These are phyloP conservation scores for Cataglyphis livida DNA, from an alignment of 2,888 invertebrate species.

Conservation along the genomic window DNA sequence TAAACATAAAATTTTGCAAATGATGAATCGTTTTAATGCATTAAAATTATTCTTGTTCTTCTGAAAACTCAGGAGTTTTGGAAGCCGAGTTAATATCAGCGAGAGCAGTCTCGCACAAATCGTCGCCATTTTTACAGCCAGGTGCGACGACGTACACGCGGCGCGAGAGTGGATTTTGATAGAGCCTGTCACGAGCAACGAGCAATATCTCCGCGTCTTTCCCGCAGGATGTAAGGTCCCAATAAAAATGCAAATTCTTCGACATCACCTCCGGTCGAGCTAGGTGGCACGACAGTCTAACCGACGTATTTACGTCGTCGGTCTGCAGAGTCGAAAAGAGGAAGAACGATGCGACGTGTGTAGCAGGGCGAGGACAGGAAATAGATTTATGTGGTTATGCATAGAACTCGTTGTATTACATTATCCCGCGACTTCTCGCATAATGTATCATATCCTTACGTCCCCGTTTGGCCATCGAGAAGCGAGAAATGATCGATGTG, in stretches of 20 bases:
- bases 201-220: conserved; percentile 67
- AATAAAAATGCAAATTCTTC: conserved; percentile 78
- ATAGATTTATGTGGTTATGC: conserved; percentile 67
- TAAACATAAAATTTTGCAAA: neutral
- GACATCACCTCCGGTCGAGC: conserved; percentile 59
- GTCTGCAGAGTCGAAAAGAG: conserved; percentile 65
- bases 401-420: conserved; percentile 63
- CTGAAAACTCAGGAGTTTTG: neutral
- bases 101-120: conserved; percentile 42
- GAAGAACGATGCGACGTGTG: conserved; percentile 51
- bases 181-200: conserved; percentile 63
- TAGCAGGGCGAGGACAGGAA: conserved; percentile 46
- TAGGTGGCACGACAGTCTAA: conserved; percentile 66
- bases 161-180: conserved; percentile 57
- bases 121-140: conserved; percentile 53
- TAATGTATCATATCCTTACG: conserved; percentile 42
- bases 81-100: conserved; percentile 28
- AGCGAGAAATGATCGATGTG: conserved; percentile 36
- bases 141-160: conserved; percentile 48
- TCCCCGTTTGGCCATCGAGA: conserved; percentile 43
- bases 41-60: neutral
- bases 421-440: conserved; percentile 61
- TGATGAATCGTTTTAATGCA: neutral
- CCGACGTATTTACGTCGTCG: conserved; percentile 71
- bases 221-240: conserved; percentile 70